phyloP scores from a whole-genome alignment of 2,797 vertebrate species.

The Spea hammondii region DNA sequence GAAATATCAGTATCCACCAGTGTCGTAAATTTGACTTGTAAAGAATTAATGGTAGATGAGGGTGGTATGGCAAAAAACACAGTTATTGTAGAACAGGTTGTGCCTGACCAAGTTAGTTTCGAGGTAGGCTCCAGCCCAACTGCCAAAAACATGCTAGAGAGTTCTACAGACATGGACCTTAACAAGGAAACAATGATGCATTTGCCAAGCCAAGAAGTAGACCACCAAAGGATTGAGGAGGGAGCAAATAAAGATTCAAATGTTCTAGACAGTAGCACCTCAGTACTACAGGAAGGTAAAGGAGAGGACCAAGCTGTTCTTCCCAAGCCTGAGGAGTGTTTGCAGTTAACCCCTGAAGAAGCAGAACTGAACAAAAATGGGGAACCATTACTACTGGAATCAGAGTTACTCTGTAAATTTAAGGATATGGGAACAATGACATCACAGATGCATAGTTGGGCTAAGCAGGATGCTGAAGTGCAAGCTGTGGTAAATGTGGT shows the following conservation, averaged over 20 bases:
- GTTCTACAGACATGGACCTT: constrained; percentile 44
- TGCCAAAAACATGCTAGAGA: constrained; percentile 35
- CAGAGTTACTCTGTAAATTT: constrained; percentile 63
- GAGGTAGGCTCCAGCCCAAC: accelerated
- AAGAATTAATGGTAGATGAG: constrained; percentile 14
- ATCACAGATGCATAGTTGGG: constrained; percentile 60
- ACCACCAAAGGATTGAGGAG: neutral
- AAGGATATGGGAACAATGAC: constrained; percentile 90
- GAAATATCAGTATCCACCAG: constrained; percentile 55
- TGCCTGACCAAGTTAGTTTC: constrained; percentile 25
- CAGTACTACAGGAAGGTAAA: constrained; percentile 11
- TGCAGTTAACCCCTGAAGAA: constrained; percentile 12
- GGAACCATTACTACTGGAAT: constrained; percentile 1
- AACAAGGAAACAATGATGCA: constrained; percentile 3
- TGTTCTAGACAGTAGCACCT: neutral
- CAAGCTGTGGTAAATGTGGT: constrained; percentile 83
- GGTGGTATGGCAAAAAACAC: constrained; percentile 45
- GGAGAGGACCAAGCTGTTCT: accelerated
- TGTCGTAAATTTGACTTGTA: constrained; percentile 47
- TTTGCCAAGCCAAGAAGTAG: constrained; percentile 9
- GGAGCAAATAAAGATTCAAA: neutral
- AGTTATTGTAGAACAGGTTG: constrained; percentile 46
- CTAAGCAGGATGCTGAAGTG: constrained; percentile 81
- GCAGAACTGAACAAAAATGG: constrained; percentile 5
- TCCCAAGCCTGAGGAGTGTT: constrained; percentile 8